Evolutionary conservation across 2,797 vertebrate species (phyloP), one percentile per base, ranked within the genome.

Genomic region (Aldrovandia affinis): DNA sequence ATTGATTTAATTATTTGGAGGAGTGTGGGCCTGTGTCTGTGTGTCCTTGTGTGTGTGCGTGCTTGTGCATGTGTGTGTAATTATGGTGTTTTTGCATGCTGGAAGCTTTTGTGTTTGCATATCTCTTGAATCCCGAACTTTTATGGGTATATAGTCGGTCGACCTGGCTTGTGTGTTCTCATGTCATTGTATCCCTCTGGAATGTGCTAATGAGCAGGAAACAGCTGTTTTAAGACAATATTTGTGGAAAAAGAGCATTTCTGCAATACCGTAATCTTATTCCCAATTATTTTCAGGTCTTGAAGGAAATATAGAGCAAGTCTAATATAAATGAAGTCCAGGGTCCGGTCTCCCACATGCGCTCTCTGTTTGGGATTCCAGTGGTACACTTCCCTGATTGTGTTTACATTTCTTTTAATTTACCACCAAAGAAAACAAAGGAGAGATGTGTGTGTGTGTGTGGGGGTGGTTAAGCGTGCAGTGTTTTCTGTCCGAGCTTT

Each of bases 261-360:
- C 92, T 92, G 90, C 93, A 94, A 94, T 91, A 91, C 91, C 93
- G 93, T 91, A 94, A 93, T 94, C 94, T 93, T 94, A 92, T 94
- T 95, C 94, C 93, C 92, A 92, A 88, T 88, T 86, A 85, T 81
- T 88, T 87, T 86, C 86, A 86, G 87, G 68, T 83, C 89, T 81
- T 81, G 79, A 68, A 83, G 78, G 85, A 91, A 87, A 88, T 85
- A 88, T 85, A 87, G 87, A 86, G 80, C 70, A 28, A 47, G 30
- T 50, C 39, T 55, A 36, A 82, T 55, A 39, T 44, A 90, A 30
- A 79, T 52, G 77, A n/a, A 14, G 68, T 42, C 33, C 68, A 73
- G 39, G 70, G 70, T 39, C 68, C 68, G 6, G 68, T 42, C 68
- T 73, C 68, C 36, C 70, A 22, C 42, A n/a, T 44, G 70, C 91